Percentiles rank a stretch among this genome's conserved stretches.
Conservation (phyloP, 2,113 vertebrate species). For the Illadopsis cleaveri region DNA sequence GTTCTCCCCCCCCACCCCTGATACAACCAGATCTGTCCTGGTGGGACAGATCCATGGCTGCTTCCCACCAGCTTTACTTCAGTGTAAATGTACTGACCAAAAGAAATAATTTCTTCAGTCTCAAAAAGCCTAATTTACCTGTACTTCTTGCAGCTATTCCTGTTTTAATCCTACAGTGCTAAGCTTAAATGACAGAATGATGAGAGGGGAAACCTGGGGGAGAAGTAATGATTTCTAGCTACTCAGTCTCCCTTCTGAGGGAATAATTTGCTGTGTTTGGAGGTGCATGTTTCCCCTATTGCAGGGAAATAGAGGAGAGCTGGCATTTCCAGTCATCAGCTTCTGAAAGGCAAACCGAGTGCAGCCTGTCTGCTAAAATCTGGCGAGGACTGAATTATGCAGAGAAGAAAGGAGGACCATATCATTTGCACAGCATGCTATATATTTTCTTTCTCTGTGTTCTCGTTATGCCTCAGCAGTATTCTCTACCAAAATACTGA, state of each 20-base stretch:
- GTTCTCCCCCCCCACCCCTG: neutral
- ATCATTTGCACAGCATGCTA: constrained; percentile 5
- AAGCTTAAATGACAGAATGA: neutral
- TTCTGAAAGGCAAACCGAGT: constrained; percentile 10
- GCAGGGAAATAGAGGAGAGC: neutral
- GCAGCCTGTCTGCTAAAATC: neutral
- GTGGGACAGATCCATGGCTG: neutral
- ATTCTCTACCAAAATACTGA: neutral
- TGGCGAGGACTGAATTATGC: neutral
- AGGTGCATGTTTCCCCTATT: neutral
- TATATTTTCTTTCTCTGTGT: neutral
- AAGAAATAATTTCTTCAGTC: neutral
- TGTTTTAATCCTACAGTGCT: neutral
- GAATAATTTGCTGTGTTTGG: neutral
- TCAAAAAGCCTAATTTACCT: neutral
- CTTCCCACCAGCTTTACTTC: neutral
- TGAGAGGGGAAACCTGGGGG: neutral
- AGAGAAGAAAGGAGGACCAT: neutral
- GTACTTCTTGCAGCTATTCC: neutral
- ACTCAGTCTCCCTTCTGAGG: neutral
- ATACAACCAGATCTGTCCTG: neutral
- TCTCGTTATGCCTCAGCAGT: constrained; percentile 1
- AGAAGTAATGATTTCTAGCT: neutral
- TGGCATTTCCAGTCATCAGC: neutral
- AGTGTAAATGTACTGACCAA: neutral